Percentiles rank a stretch among this genome's conserved stretches.
Evolutionary conservation across 2,113 vertebrate genomes (phyloP).

Genomic region (Sporophila hypoxantha): DNA sequence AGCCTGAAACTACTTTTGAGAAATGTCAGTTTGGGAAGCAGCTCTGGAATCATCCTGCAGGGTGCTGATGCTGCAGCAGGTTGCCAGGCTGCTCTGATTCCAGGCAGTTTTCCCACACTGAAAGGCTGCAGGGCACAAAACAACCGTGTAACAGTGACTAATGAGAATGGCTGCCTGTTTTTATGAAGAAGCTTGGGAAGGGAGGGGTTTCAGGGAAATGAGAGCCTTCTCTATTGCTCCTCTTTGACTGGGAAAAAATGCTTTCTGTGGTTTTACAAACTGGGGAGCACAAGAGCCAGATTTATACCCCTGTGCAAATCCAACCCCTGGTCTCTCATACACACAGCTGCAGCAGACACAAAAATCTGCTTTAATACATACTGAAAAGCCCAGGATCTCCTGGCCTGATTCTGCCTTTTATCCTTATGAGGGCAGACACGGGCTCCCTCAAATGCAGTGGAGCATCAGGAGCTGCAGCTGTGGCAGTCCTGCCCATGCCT

Average conservation of each 20-base stretch:
- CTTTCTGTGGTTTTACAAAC: background rate
- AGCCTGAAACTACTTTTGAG: background rate
- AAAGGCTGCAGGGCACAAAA: background rate
- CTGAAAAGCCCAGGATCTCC: background rate
- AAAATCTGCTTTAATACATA: background rate
- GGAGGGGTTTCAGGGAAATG: background rate
- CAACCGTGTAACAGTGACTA: background rate
- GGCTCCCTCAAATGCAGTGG: fast-evolving
- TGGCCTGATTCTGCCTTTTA: background rate
- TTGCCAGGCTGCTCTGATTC: background rate
- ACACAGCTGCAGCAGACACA: background rate
- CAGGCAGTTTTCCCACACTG: background rate
- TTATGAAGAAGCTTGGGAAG: background rate
- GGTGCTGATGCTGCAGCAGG: background rate
- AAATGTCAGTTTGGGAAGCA: background rate
- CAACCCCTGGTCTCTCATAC: background rate
- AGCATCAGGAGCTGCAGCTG: background rate
- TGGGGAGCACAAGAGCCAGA: fast-evolving
- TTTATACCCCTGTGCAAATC: background rate
- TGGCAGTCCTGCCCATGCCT: background rate
- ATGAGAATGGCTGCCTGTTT: background rate
- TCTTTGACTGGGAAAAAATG: background rate
- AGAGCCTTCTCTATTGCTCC: background rate
- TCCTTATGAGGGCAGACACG: background rate
- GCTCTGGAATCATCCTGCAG: background rate